phyloP scores from a whole-genome alignment of 92 coral and sea anemone species.

The Porites divaricata region DNA sequence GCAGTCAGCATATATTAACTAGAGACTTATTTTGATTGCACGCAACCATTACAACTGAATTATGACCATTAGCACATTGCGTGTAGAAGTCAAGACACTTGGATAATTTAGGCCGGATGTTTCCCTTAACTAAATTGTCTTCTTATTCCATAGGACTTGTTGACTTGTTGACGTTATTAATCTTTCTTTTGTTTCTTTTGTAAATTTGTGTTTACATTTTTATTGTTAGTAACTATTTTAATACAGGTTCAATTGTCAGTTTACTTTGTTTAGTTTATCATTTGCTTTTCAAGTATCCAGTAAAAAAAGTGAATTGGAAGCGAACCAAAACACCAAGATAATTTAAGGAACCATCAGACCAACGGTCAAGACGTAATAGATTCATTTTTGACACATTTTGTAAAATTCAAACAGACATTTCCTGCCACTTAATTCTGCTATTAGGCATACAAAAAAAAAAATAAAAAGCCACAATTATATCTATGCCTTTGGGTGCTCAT shows the following conservation, averaged over 20 bases:
- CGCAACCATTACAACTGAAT: not conserved
- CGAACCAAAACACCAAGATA: too few relatives aligned
- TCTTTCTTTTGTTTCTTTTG: not conserved
- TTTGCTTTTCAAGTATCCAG: not conserved
- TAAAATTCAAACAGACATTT: too few relatives aligned
- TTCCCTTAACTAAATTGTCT: not conserved
- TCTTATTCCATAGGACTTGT: not conserved
- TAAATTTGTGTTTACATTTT: not conserved
- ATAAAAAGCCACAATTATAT: too few relatives aligned
- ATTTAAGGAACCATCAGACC: too few relatives aligned
- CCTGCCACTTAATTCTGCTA: too few relatives aligned
- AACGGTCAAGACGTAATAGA: too few relatives aligned
- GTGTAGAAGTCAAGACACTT: not conserved
- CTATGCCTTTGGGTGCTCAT: too few relatives aligned
- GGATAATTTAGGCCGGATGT: not conserved
- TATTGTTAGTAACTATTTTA: not conserved
- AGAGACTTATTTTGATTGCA: too few relatives aligned
- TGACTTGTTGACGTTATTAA: constrained; percentile 8
- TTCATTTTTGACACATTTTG: too few relatives aligned
- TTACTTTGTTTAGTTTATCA: not conserved
- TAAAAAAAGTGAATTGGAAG: too few relatives aligned
- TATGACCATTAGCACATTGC: not conserved
- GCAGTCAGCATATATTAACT: too few relatives aligned
- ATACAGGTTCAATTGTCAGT: not conserved
- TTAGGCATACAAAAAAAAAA: too few relatives aligned